Evolutionary conservation across 2,888 invertebrate genomes (phyloP), one percentile per base, ranked within the genome.

Genomic region (Diarsia brunnea): DNA sequence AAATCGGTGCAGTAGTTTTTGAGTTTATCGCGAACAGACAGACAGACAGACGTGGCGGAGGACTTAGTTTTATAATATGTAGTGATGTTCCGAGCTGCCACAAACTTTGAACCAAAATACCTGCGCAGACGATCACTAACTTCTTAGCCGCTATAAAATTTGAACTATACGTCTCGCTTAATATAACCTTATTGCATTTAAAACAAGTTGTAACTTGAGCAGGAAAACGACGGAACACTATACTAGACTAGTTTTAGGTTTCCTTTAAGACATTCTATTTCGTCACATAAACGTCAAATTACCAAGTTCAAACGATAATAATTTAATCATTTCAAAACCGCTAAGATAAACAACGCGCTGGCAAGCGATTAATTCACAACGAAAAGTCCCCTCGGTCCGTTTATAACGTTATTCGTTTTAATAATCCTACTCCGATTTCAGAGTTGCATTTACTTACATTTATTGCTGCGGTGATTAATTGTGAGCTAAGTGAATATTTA

Each of bases 321-420:
- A 27, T 66, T 58, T 19, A 66, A 75, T n/a, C n/a, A 58, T 49
- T n/a, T 47, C 16, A 45, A 71, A 73, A 73, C 47, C 31, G 45
- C 51, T 78, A 63, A 55, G 43, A 68, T 68, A 60, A 58, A 65
- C 49, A 61, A 69, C 24, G 53, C 47, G 38, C 11, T 31, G 31
- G 38, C 58, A 49, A 69, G 51, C 73, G 61, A 76, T 83, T 79
- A 74, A 77, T 75, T 84, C 74, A 38, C 68, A 71, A 73, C 78
- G 78, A 69, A 81, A 77, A 81, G 63, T 73, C 74, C 84, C 77
- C 8, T 43, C 24, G 75, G 74, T n/a, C 53, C 51, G 63, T 58
- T 77, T 72, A 72, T 38, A 65, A 61, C n/a, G 31, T 66, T 73
- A 72, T 77, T 78, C 64, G 66, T 77, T 78, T 65, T 69, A 77